These are phyloP conservation scores for Porites lutea DNA, from an alignment of 64 coral and sea anemone genomes.

Conservation along the genomic window DNA sequence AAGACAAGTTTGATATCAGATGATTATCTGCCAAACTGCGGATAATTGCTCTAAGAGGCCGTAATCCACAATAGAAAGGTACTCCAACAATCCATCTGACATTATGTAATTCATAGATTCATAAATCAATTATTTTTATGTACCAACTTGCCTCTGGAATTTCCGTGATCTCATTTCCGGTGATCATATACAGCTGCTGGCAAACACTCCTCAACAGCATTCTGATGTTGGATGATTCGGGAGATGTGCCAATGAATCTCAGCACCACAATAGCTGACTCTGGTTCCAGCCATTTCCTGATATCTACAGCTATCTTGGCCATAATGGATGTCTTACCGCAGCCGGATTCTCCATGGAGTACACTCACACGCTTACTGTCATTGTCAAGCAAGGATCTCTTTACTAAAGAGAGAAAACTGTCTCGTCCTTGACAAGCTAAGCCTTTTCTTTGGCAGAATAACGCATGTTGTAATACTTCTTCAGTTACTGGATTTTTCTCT, in stretches of 20 bases:
- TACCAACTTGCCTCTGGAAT: slow-evolving; percentile 80
- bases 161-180: slow-evolving; percentile 10
- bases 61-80: no score
- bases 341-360: slow-evolving; percentile 84
- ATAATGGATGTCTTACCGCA: slow-evolving; percentile 97
- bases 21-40: no score
- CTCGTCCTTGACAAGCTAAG: slow-evolving; percentile 79
- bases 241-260: slow-evolving; percentile 90
- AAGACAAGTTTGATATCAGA: neutral
- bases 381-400: slow-evolving; percentile 56
- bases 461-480: slow-evolving; percentile 90
- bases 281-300: slow-evolving; percentile 72
- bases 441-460: slow-evolving; percentile 94
- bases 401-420: slow-evolving; percentile 65
- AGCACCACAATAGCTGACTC: slow-evolving; percentile 72
- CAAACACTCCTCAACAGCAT: slow-evolving; percentile 80
- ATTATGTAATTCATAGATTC: no score
- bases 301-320: slow-evolving; percentile 81
- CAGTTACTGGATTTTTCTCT: slow-evolving; percentile 58
- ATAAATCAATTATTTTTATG: neutral
- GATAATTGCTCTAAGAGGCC: no score
- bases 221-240: slow-evolving; percentile 83
- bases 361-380: slow-evolving; percentile 47
- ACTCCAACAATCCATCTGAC: no score
- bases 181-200: slow-evolving; percentile 76